These are phyloP conservation scores for Pardalotus punctatus DNA, from an alignment of 2,113 vertebrate genomes.

Conservation along the genomic window DNA sequence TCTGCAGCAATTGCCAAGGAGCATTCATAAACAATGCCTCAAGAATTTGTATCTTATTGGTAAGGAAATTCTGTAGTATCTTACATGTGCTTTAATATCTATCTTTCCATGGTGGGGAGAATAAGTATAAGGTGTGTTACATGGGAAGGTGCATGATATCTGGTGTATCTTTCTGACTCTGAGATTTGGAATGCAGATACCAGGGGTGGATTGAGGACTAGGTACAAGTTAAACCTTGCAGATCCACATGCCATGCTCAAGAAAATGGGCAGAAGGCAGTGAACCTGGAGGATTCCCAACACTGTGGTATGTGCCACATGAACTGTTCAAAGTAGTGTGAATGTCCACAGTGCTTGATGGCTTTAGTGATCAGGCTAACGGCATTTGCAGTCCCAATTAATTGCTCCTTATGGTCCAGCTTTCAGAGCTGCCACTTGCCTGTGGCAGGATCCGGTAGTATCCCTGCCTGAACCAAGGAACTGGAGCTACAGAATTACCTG, in stretches of 20 bases:
- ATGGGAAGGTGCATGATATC: background rate
- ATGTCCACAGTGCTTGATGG: background rate
- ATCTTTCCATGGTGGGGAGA: rapidly evolving
- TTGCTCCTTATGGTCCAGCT: background rate
- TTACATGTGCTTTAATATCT: background rate
- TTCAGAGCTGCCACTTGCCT: background rate
- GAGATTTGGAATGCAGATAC: background rate
- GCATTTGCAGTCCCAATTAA: background rate
- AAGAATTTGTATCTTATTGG: background rate
- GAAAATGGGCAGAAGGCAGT: background rate
- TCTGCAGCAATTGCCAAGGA: background rate
- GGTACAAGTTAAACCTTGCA: background rate
- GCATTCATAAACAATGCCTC: background rate
- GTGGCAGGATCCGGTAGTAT: background rate
- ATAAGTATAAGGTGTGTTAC: background rate
- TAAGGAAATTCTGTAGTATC: background rate
- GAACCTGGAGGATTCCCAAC: background rate
- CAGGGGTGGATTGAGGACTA: background rate
- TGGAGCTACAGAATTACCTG: background rate
- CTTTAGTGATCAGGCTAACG: background rate
- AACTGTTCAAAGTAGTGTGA: background rate
- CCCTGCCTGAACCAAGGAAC: background rate
- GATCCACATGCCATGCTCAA: background rate
- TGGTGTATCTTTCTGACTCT: background rate
- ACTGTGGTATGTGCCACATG: background rate